Evolutionary conservation across 2,113 vertebrate genomes (phyloP).

Genomic region (Poeciliopsis turrubarensis): DNA sequence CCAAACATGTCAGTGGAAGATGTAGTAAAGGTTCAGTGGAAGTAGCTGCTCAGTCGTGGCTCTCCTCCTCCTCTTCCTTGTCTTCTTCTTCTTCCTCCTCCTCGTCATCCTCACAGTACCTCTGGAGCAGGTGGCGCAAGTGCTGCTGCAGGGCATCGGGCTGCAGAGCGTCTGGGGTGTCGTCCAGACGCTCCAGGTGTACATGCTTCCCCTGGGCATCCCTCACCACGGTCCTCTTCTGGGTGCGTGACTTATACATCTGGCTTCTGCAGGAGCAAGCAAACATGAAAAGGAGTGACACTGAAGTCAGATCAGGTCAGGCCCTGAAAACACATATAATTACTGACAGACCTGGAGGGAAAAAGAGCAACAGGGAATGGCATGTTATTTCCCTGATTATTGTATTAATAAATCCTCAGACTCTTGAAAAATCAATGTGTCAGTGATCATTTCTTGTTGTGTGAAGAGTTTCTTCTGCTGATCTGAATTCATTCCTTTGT

Average conservation of each 20-base stretch:
- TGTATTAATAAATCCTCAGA: too few relatives aligned
- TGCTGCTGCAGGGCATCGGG: constrained; percentile 88
- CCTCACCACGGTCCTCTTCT: constrained; percentile 96
- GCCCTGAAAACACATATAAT: too few relatives aligned
- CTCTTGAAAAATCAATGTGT: too few relatives aligned
- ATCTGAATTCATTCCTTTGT: too few relatives aligned
- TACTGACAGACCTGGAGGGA: too few relatives aligned
- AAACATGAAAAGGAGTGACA: too few relatives aligned
- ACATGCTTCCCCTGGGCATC: constrained; percentile 85
- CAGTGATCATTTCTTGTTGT: too few relatives aligned
- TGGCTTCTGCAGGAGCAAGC: constrained; percentile 79
- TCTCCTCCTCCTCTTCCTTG: constrained; percentile 23
- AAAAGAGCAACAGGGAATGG: too few relatives aligned
- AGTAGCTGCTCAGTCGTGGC: constrained; percentile 31
- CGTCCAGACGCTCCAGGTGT: constrained; percentile 88
- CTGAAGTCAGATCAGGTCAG: too few relatives aligned
- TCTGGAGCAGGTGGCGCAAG: constrained; percentile 89
- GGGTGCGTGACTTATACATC: constrained; percentile 88
- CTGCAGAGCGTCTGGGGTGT: constrained; percentile 83
- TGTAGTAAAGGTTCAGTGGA: constrained; percentile 10
- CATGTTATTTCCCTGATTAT: too few relatives aligned
- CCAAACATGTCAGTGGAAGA: constrained; percentile 32
- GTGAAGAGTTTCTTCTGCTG: too few relatives aligned
- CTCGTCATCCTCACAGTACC: constrained; percentile 84
- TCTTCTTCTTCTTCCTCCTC: constrained; percentile 69